Evolutionary conservation across 2,113 vertebrate genomes (phyloP).

Genomic region (Neogale vison): DNA sequence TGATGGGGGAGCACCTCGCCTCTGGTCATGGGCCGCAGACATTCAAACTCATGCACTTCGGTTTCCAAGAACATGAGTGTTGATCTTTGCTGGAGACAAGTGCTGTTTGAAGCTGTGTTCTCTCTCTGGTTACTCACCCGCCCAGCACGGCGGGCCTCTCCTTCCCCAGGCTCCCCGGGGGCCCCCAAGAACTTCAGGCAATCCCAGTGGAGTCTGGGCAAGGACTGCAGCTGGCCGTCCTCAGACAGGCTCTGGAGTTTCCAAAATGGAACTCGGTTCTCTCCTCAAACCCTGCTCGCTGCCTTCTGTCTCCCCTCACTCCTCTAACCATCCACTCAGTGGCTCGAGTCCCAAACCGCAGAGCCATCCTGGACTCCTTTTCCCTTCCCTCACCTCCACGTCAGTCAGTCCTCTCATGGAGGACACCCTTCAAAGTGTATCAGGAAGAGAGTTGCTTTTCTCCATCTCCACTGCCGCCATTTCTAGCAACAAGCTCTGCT

Average conservation of each 20-base stretch:
- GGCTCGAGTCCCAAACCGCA: background rate
- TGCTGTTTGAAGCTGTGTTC: background rate
- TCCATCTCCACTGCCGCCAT: background rate
- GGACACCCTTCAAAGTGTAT: background rate
- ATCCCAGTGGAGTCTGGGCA: background rate
- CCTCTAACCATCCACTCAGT: background rate
- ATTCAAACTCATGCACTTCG: background rate
- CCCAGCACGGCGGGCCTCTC: background rate
- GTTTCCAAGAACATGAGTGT: conserved; percentile 59
- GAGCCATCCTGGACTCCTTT: background rate
- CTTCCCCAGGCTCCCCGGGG: background rate
- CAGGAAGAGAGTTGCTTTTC: background rate
- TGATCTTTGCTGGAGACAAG: conserved; percentile 14
- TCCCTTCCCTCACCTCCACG: background rate
- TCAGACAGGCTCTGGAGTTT: background rate
- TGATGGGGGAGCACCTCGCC: conserved; percentile 1
- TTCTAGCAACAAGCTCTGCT: background rate
- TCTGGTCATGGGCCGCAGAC: conserved; percentile 7
- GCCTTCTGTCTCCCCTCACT: background rate
- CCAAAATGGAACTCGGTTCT: background rate
- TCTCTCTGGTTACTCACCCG: background rate
- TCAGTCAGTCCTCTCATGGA: background rate
- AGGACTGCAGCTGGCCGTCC: background rate
- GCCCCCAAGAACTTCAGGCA: background rate
- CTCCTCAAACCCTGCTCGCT: background rate